Evolutionary conservation across 2,113 vertebrate species (phyloP), one percentile per base, ranked within the genome.

Genomic region (Rhinopomastus cyanomelas): DNA sequence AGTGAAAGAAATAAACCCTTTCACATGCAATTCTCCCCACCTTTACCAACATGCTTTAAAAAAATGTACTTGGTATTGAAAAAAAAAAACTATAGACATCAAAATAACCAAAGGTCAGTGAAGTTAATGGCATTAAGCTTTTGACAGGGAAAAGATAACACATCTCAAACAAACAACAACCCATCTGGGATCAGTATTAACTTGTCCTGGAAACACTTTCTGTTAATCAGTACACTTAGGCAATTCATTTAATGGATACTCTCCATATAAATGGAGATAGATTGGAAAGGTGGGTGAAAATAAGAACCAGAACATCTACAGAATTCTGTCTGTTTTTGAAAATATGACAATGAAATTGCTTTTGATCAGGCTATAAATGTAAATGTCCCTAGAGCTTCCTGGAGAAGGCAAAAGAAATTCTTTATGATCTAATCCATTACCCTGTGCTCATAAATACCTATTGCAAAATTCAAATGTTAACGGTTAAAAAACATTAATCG

Each of bases 401-500:
- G 23, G 34, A 81, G 39, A 57, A 65, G 37, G 20, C 21, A 80
- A 75, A 89, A 89, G 39, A 87, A 81, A 39, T 16, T 56, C 6
- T 55, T 92, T 88, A 56, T 52, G 49, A 89, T 72, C 39, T 21
- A 77, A n/a, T 68, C 56, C 55, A 51, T 83, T 78, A 75, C 11
- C 27, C 30, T 49, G 26, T 65, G 69, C 80, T 85, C 49, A 2
- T 84, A 94, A 95, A 89, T 93, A 75, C 52, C 66, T 90, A 80
- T 32, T 88, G 42, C 37, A 80, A 91, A 93, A 89, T 86, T 89
- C 85, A 88, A 87, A 92, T 67, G 52, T 85, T 93, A 93, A 82
- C 42, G 78, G 55, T 78, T 92, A 66, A 91, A 77, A 95, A 85
- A 52, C 57, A 76, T 87, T 94, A 87, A 96, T 88, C 93, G 90